Percentiles rank a stretch among this genome's conserved stretches.
phyloP scores from a whole-genome alignment of 1,140 invertebrate genomes.

The Pseudobourletiella spinata region DNA sequence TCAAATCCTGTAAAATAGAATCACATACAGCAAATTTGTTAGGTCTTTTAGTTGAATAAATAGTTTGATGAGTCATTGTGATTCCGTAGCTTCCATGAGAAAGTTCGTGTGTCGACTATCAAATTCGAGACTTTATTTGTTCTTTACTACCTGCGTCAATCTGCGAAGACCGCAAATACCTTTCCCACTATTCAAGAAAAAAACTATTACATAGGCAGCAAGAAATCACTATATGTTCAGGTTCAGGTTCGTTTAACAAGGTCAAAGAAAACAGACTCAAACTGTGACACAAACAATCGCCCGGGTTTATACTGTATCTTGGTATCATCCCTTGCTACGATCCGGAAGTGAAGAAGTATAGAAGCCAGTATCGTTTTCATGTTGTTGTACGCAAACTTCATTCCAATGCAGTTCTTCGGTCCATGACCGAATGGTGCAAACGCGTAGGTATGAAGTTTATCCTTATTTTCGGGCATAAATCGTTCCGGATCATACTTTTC shows the following conservation, averaged over 20 bases:
- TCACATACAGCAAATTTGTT: too few relatives aligned
- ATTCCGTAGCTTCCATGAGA: too few relatives aligned
- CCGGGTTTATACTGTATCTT: constrained; percentile 21
- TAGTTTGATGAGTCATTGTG: too few relatives aligned
- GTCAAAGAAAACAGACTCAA: constrained; percentile 21
- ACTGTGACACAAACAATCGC: constrained; percentile 7
- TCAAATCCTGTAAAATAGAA: too few relatives aligned
- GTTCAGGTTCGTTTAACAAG: constrained; percentile 11
- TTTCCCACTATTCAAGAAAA: too few relatives aligned
- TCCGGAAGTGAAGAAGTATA: constrained; percentile 18
- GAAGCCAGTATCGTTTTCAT: constrained; percentile 17
- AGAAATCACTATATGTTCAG: too few relatives aligned
- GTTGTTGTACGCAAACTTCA: constrained; percentile 28
- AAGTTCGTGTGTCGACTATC: too few relatives aligned
- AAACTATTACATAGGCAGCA: too few relatives aligned
- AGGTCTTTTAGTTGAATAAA: too few relatives aligned
- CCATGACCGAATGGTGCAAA: constrained; percentile 27
- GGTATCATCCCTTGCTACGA: constrained; percentile 18
- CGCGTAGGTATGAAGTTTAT: constrained; percentile 11
- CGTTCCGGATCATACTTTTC: constrained; percentile 81
- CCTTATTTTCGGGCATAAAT: constrained; percentile 67
- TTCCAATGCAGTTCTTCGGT: constrained; percentile 29
- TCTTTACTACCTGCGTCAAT: too few relatives aligned
- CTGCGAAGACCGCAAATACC: too few relatives aligned
- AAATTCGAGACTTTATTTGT: too few relatives aligned